Base-by-base conservation (phyloP, 2,797 vertebrate species). In the Aselliscus stoliczkanus region DNA sequence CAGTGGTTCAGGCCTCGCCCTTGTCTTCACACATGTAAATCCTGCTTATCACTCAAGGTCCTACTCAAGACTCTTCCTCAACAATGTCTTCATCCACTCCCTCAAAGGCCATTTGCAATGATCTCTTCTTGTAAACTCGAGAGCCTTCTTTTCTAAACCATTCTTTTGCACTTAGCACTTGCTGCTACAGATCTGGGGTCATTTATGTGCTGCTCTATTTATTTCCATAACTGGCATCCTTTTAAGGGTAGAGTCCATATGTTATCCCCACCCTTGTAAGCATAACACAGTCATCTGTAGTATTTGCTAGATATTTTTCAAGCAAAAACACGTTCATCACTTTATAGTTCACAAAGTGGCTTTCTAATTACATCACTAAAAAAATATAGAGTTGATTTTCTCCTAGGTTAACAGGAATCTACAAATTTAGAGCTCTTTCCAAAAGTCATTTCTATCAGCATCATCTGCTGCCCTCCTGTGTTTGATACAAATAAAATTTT, bases 381-480 rank as follows among this genome's bases (percentile, higher is more conserved):
- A n/a, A 83, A 60, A 88, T 18, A 37, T 0, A 85, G 34, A 47
- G 52, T 20, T 54, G 31, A 86, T 69, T 82, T 86, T 72, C 23
- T 85, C 54, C 25, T 39, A 81, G 93, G 25, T 39, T 37, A 62
- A 47, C 34, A 75, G 60, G 9, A 69, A 67, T 88, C 34, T 64
- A 37, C 4, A 69, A 9, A 15, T 82, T 81, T 12, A n/a, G 42
- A 75, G 62, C 31, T 42, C 5, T 23, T 91, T 50, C 20, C 18
- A 31, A 77, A 60, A 93, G 79, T 67, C 83, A 73, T 82, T 87
- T 93, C 44, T 72, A 58, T 58, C 31, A 70, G n/a, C 34, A 47
- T 87, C 86, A 62, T 95, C 47, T 97, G 82, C 96, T 97, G 96
- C 96, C 96, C 94, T 92, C 95, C 64, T 77, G 94, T 97, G 96